Percentiles rank a stretch among this genome's conserved stretches.
Evolutionary conservation across 2,113 vertebrate genomes (phyloP).

Genomic region (Nettapus auritus): DNA sequence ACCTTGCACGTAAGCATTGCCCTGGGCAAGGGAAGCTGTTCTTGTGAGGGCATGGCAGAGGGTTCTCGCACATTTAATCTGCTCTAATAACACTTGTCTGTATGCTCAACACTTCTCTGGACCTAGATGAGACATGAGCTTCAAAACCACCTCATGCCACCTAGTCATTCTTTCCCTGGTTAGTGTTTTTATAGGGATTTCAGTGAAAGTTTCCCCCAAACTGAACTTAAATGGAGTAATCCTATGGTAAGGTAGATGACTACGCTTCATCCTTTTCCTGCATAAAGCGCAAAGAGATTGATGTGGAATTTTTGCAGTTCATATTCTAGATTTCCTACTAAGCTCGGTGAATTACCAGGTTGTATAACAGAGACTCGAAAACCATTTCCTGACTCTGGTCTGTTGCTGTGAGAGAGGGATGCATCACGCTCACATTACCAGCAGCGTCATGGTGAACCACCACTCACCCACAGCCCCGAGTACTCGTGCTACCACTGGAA

Average conservation of each 20-base stretch:
- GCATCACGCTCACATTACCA: background rate
- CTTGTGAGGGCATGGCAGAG: fast-evolving
- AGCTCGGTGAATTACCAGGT: background rate
- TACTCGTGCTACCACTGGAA: background rate
- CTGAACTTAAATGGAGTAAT: background rate
- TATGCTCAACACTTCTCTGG: fast-evolving
- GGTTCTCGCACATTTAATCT: background rate
- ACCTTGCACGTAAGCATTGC: fast-evolving
- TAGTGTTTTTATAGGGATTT: background rate
- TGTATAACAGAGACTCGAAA: background rate
- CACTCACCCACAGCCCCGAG: background rate
- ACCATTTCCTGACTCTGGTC: conserved; percentile 29
- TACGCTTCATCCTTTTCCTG: background rate
- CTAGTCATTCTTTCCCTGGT: background rate
- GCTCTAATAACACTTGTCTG: background rate
- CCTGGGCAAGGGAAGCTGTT: background rate
- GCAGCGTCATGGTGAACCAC: background rate
- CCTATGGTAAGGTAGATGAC: background rate
- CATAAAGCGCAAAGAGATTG: background rate
- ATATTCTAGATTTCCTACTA: background rate
- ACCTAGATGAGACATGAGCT: background rate
- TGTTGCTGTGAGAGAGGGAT: background rate
- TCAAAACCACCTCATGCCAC: background rate
- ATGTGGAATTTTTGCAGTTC: background rate
- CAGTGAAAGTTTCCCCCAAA: background rate